Evolutionary conservation across 2,113 vertebrate species (phyloP).

Genomic region (Platichthys flesus): DNA sequence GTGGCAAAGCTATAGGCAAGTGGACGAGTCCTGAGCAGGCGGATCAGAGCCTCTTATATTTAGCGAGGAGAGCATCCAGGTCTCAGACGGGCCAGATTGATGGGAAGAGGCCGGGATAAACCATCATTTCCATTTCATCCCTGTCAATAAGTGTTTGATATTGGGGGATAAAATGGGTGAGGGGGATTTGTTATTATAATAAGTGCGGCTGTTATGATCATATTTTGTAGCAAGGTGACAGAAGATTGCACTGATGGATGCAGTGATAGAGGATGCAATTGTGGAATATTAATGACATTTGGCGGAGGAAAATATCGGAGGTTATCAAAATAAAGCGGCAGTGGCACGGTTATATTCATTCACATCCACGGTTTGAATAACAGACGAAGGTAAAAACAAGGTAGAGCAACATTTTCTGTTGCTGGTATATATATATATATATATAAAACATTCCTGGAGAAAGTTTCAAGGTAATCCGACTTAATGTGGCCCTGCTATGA

Average conservation of each 20-base stretch:
- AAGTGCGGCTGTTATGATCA: slow-evolving; percentile 52
- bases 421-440: no score
- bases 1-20: slow-evolving; percentile 63
- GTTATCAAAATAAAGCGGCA: slow-evolving; percentile 36
- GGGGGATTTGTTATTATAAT: slow-evolving; percentile 62
- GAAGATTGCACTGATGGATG: slow-evolving; percentile 62
- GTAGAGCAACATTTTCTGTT: neutral
- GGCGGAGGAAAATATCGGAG: slow-evolving; percentile 34
- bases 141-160: slow-evolving; percentile 70
- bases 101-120: slow-evolving; percentile 58
- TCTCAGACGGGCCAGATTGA: slow-evolving; percentile 59
- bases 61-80: slow-evolving; percentile 37
- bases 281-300: slow-evolving; percentile 20
- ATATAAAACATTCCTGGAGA: neutral
- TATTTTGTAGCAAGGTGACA: slow-evolving; percentile 58
- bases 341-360: slow-evolving; percentile 34
- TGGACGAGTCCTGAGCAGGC: slow-evolving; percentile 44
- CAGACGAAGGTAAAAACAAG: slow-evolving; percentile 1
- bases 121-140: slow-evolving; percentile 71
- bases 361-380: neutral
- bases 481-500: slow-evolving; percentile 19
- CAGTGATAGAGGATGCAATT: slow-evolving; percentile 34
- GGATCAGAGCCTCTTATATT: slow-evolving; percentile 62
- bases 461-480: slow-evolving; percentile 4
- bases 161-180: slow-evolving; percentile 36